phyloP scores from a whole-genome alignment of 2,888 invertebrate species.

The Morpho deidamia region DNA sequence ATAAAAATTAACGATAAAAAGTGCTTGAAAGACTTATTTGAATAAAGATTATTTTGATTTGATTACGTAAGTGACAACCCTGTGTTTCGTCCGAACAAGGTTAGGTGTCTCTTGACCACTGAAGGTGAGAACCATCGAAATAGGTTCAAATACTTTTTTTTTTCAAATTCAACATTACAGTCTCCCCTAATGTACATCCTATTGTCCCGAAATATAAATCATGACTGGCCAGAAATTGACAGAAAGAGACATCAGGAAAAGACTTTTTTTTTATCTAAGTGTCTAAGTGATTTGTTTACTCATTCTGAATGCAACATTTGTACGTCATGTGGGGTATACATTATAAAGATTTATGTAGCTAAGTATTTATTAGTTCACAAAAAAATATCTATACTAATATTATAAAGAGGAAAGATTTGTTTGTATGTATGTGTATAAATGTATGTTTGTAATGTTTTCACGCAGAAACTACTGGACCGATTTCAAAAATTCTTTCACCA shows the following conservation, averaged over 20 bases:
- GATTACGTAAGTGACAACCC: slow-evolving; percentile 2
- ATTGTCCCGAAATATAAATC: slow-evolving; percentile 33
- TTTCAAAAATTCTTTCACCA: too few relatives aligned
- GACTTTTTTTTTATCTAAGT: slow-evolving; percentile 6
- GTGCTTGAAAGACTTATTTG: too few relatives aligned
- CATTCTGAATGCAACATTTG: slow-evolving; percentile 2
- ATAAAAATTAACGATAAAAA: too few relatives aligned
- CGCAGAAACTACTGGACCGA: too few relatives aligned
- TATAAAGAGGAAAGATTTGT: too few relatives aligned
- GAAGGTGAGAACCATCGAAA: slow-evolving; percentile 49
- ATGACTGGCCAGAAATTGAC: slow-evolving; percentile 32
- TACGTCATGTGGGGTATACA: slow-evolving; percentile 28
- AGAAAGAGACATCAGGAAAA: slow-evolving; percentile 45
- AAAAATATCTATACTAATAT: too few relatives aligned
- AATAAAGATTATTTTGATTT: background rate
- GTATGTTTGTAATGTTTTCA: too few relatives aligned
- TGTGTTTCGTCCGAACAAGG: slow-evolving; percentile 29
- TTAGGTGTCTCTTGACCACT: slow-evolving; percentile 51
- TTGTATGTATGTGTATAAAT: too few relatives aligned
- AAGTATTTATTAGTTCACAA: too few relatives aligned
- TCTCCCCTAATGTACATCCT: slow-evolving; percentile 32
- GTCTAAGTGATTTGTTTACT: slow-evolving; percentile 19
- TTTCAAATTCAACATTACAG: slow-evolving; percentile 1
- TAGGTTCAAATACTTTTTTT: slow-evolving; percentile 36
- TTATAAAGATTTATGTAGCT: too few relatives aligned